Base-by-base conservation (phyloP, 2,888 invertebrate genomes). In the Achlya flavicornis region DNA sequence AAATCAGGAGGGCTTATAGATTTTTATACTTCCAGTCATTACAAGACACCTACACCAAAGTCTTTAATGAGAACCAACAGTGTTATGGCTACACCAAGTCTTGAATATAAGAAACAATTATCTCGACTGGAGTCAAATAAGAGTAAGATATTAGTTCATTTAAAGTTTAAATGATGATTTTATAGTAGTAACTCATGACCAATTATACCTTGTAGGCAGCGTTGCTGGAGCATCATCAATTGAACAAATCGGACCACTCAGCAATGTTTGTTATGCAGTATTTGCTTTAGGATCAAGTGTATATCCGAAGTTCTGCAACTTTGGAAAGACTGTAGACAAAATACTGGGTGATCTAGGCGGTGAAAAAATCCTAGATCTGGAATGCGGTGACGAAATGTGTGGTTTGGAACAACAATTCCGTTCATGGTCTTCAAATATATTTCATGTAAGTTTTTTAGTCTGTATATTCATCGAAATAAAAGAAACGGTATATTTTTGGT, bases 271-370 rank as follows among this genome's bases (percentile, higher is more conserved):
- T 82, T 99, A 97, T 83, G 98, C 98, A 0, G 98, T 99, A 10
- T 99, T 99, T 83, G 98, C 97, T 0, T 91, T 99, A 59, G 99
- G 99, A 7, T 98, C 98, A 1, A 98, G 98, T 74, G 98, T 98
- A 0, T 99, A 99, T 87, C 99, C 99, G 0, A 98, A 98, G 86
- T 99, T 98, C 85, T 98, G 98, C 86, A 97, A 98, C 43, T 99
- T 98, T 80, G 98, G 98, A 0, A 97, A 97, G 83, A 98, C 97
- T 77, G 96, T 99, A 63, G 98, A 99, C 86, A 97, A 97, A 83
- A 95, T 98, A 63, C 92, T 99, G 14, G 96, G 96, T 0, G 97
- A 98, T 80, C 92, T 99, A 61, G 98, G 98, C 0, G 98, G 98
- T 0, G 98, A 98, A 86, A 94, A 98, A 66, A 94, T 99, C 63